Percentiles rank a stretch among this genome's conserved stretches.
These are phyloP conservation scores for Tyrannus savana DNA, from an alignment of 2,113 vertebrate species.

Conservation along the genomic window DNA sequence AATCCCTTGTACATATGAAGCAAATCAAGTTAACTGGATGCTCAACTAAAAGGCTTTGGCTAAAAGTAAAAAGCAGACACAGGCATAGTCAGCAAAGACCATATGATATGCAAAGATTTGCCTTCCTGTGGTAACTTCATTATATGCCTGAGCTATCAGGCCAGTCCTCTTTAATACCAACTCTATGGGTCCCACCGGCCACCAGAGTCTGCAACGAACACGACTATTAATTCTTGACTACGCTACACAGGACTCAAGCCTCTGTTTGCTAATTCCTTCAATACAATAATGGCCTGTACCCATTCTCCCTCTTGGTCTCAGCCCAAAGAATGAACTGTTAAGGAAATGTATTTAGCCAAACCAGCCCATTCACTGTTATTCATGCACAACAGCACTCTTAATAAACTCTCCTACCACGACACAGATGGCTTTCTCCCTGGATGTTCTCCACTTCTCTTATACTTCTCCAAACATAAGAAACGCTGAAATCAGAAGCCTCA, in stretches of 20 bases:
- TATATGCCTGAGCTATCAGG: neutral
- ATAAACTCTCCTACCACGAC: neutral
- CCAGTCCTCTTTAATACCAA: neutral
- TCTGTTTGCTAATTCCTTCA: neutral
- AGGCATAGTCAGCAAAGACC: neutral
- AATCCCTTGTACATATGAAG: neutral
- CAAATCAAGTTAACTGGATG: neutral
- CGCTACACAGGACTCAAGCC: neutral
- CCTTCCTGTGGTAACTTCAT: neutral
- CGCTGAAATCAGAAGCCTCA: neutral
- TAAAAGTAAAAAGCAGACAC: neutral
- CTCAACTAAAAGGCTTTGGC: neutral
- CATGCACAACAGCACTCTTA: neutral
- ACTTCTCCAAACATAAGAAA: neutral
- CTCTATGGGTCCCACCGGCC: neutral
- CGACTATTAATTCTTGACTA: neutral
- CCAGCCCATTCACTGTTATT: neutral
- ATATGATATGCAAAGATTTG: neutral
- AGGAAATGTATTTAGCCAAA: slow-evolving; percentile 20
- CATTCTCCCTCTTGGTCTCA: neutral
- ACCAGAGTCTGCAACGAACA: neutral
- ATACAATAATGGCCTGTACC: neutral
- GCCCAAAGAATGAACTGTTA: neutral
- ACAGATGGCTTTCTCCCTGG: neutral
- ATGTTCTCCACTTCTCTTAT: neutral